These are phyloP conservation scores for Eudasyphora cyanicolor DNA, from an alignment of 2,888 invertebrate species.

Conservation along the genomic window DNA sequence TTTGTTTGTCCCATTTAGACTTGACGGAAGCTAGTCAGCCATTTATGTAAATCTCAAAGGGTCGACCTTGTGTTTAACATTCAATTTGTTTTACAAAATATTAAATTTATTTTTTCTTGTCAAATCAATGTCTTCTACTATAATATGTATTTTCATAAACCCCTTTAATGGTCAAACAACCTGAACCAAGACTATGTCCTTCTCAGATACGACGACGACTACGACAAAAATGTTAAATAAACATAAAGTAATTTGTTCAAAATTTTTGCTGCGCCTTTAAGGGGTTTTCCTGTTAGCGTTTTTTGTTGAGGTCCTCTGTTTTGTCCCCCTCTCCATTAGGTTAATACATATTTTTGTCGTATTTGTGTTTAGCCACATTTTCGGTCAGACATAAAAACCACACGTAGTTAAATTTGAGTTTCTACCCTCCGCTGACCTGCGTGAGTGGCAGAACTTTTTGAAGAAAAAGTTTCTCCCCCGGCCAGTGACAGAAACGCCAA, in stretches of 20 bases:
- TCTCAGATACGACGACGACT: no score
- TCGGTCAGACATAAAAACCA: conserved; percentile 30
- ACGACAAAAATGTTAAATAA: background rate
- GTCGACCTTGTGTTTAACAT: background rate
- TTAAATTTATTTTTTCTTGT: background rate
- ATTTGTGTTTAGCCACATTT: conserved; percentile 45
- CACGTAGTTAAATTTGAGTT: background rate
- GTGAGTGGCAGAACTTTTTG: conserved; percentile 27
- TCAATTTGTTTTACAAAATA: background rate
- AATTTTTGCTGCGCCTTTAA: conserved; percentile 4
- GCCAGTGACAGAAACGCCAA: no score
- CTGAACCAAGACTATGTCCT: no score
- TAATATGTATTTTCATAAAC: background rate
- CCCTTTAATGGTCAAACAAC: no score
- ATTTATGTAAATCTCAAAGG: background rate
- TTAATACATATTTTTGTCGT: conserved; percentile 35
- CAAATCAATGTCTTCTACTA: background rate
- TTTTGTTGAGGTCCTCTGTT: background rate
- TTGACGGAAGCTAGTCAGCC: no score
- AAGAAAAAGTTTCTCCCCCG: conserved; percentile 34
- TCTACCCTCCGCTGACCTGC: background rate
- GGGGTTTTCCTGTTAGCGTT: background rate
- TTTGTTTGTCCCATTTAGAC: no score
- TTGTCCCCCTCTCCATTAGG: background rate
- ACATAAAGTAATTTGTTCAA: conserved; percentile 19